Conservation (phyloP, 2,888 invertebrate genomes). For the Gerris lacustris region DNA sequence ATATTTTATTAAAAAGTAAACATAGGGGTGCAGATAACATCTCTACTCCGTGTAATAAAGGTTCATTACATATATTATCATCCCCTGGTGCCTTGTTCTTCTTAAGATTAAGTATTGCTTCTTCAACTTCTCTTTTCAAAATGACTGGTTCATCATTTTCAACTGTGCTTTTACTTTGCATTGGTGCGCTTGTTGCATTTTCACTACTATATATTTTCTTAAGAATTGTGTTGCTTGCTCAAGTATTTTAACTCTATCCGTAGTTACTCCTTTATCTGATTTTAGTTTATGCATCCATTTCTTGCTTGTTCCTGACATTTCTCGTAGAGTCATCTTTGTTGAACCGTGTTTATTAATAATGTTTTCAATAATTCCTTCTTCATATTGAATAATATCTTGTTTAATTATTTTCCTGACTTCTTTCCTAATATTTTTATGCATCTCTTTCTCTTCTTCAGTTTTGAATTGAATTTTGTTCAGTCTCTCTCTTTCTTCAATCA, state of each 20-base stretch:
- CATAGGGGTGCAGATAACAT: background rate
- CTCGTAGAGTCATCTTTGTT: constrained; percentile 8
- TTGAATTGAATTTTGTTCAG: background rate
- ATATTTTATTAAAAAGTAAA: no score
- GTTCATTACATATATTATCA: no score
- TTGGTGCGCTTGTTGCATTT: background rate
- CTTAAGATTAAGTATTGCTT: background rate
- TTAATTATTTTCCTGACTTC: constrained; percentile 7
- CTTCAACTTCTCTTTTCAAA: background rate
- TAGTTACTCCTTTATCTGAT: background rate
- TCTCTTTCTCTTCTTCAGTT: constrained; percentile 2
- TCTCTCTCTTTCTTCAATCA: constrained; percentile 8
- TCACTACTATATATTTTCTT: no score
- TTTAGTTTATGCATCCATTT: constrained; percentile 1
- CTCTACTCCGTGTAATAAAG: background rate
- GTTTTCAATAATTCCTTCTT: background rate
- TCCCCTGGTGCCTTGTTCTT: background rate
- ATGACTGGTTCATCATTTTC: no score
- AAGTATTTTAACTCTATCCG: constrained; percentile 2
- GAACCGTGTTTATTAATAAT: constrained; percentile 2
- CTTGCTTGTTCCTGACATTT: constrained; percentile 5
- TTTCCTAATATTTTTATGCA: background rate
- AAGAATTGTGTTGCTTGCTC: background rate
- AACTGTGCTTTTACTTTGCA: background rate
- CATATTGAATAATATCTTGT: background rate